Evolutionary conservation across 2,113 vertebrate species (phyloP).

Genomic region (Leptodactylus fuscus): DNA sequence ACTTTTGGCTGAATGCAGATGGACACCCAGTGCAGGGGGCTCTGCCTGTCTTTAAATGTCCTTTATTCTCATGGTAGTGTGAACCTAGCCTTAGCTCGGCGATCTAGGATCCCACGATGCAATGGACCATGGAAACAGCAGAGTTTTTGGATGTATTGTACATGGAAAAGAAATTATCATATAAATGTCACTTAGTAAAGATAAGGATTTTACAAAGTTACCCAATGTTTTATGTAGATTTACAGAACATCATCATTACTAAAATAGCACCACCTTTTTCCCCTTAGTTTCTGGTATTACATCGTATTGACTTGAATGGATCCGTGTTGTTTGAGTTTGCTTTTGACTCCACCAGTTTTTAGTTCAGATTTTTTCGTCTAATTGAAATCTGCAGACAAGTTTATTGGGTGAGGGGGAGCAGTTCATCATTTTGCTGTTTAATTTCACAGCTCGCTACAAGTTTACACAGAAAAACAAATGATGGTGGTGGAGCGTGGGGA

Average conservation of each 20-base stretch:
- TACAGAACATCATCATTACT: background rate
- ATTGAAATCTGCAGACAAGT: conserved; percentile 59
- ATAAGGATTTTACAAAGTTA: background rate
- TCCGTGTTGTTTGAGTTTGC: background rate
- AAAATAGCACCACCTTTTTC: background rate
- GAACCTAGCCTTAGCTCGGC: too few species aligned
- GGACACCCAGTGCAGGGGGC: too few species aligned
- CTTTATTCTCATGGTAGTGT: too few species aligned
- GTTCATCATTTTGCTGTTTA: conserved; percentile 68
- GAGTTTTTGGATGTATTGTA: background rate
- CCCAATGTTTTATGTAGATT: background rate
- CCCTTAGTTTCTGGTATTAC: background rate
- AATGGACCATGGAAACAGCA: background rate
- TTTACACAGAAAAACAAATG: conserved; percentile 18
- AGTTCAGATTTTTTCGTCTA: conserved; percentile 35
- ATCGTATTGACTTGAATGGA: background rate
- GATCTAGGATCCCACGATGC: background rate
- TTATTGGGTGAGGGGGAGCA: conserved; percentile 64
- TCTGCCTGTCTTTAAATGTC: too few species aligned
- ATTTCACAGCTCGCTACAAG: conserved; percentile 70
- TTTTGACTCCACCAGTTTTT: background rate
- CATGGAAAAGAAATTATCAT: background rate
- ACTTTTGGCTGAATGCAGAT: too few species aligned
- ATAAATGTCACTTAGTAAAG: background rate
- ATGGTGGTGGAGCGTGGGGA: too few species aligned